phyloP scores from a whole-genome alignment of 2,113 vertebrate genomes.

The Tricholaema leucomelas region DNA sequence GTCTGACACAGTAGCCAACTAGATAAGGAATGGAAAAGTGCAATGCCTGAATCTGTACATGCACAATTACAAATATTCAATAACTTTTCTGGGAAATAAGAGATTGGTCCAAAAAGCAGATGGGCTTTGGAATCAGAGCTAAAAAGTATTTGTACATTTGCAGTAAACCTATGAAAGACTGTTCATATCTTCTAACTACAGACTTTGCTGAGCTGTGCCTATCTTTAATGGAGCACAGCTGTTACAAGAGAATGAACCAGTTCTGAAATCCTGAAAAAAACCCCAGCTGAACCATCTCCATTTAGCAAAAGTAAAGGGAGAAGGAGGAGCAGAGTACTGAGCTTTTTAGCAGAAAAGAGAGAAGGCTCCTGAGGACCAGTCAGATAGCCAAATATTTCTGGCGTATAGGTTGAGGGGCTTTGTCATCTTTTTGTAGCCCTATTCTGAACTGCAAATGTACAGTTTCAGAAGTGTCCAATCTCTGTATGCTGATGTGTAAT shows the following conservation, averaged over 20 bases:
- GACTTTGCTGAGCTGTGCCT: background rate
- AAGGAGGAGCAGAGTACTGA: background rate
- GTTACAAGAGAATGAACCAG: background rate
- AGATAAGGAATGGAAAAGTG: background rate
- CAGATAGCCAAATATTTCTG: background rate
- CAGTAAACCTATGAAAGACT: background rate
- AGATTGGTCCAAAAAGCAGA: background rate
- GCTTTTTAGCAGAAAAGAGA: background rate
- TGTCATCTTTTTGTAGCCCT: background rate
- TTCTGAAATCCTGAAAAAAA: background rate
- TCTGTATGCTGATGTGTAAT: background rate
- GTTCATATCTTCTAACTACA: background rate
- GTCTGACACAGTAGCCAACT: background rate
- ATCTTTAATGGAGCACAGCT: background rate
- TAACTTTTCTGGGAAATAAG: background rate
- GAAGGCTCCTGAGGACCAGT: background rate
- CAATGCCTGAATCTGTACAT: background rate
- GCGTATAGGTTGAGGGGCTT: background rate
- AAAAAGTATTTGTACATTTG: background rate
- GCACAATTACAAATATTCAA: background rate
- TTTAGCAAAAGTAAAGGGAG: background rate
- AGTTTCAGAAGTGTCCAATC: background rate
- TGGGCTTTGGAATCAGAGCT: background rate
- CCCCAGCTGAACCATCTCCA: background rate
- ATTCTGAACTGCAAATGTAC: background rate